Conservation (phyloP, 1,140 invertebrate species). For the Zaprionus vittiger region DNA sequence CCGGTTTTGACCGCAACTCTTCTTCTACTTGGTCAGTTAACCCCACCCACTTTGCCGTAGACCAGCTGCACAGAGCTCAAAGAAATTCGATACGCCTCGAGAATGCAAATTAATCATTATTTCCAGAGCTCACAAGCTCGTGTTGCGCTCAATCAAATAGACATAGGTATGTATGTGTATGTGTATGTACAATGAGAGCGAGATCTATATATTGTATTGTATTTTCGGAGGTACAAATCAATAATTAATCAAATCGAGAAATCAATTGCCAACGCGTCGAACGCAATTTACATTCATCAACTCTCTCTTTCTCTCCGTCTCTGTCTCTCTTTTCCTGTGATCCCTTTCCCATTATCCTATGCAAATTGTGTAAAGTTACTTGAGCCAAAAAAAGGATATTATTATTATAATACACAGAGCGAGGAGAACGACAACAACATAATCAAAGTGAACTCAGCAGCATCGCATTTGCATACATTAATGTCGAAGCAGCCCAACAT, state of each 20-base stretch:
- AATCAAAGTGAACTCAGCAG: slow-evolving; percentile 64
- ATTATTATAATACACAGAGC: slow-evolving; percentile 54
- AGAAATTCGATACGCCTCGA: slow-evolving; percentile 41
- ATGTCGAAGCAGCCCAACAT: slow-evolving; percentile 34
- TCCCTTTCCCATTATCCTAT: slow-evolving; percentile 43
- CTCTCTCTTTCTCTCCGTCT: not conserved
- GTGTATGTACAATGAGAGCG: not conserved
- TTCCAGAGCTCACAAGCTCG: slow-evolving; percentile 15
- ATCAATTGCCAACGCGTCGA: slow-evolving; percentile 63
- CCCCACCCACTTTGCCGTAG: slow-evolving; percentile 8
- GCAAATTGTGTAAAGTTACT: slow-evolving; percentile 78
- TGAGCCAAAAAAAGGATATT: slow-evolving; percentile 64
- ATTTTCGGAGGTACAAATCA: slow-evolving; percentile 51
- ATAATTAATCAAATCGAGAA: slow-evolving; percentile 78
- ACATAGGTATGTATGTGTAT: not conserved
- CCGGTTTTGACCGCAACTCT: slow-evolving; percentile 33
- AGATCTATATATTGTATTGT: slow-evolving; percentile 4
- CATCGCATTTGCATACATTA: slow-evolving; percentile 78
- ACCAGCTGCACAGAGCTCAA: slow-evolving; percentile 15
- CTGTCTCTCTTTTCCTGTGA: not conserved
- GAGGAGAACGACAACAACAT: slow-evolving; percentile 52
- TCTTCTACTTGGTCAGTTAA: slow-evolving; percentile 34
- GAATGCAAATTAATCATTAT: slow-evolving; percentile 40
- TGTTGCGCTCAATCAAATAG: slow-evolving; percentile 64
- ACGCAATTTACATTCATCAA: slow-evolving; percentile 42